phyloP scores from a whole-genome alignment of 2,113 vertebrate genomes.

The Xenopus tropicalis region UCB_Xtro_10.0 CM004447.2:111464501-111465000 shows the following conservation, averaged over 20 bases:
- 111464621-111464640: too few species aligned
- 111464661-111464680: too few species aligned
- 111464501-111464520: too few species aligned
- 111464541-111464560: too few species aligned
- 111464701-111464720: too few species aligned
- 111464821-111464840: not conserved
- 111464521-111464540: too few species aligned
- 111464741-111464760: not conserved
- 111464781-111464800: not conserved
- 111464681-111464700: too few species aligned
- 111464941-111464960: slow-evolving; percentile 9
- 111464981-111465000: not conserved
- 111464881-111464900: slow-evolving; percentile 12
- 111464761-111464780: not conserved
- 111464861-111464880: slow-evolving; percentile 7
- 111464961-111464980: not conserved
- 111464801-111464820: not conserved
- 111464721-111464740: not conserved
- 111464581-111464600: too few species aligned
- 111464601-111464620: too few species aligned
- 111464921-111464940: slow-evolving; percentile 9
- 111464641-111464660: too few species aligned
- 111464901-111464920: not conserved
- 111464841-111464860: not conserved
- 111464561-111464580: too few species aligned